Conservation (phyloP, 2,113 vertebrate genomes). For the Mugil cephalus region DNA sequence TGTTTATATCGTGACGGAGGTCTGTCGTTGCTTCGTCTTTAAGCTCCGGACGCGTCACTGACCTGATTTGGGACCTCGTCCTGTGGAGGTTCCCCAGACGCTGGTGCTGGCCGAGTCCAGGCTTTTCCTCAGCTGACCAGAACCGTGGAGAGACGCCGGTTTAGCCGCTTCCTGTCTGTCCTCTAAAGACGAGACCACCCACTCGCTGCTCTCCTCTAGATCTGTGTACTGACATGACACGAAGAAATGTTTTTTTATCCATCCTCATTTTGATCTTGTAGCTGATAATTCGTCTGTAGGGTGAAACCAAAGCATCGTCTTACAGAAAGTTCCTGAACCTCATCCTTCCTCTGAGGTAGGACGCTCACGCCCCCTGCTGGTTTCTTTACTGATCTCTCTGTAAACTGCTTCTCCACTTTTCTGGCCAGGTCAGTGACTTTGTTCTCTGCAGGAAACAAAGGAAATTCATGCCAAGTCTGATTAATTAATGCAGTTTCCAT, state of each 20-base stretch:
- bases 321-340: conserved; percentile 87
- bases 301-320: conserved; percentile 17
- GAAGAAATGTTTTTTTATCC: neutral
- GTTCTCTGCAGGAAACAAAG: conserved; percentile 73
- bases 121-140: conserved; percentile 79
- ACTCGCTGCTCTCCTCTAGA: conserved; percentile 87
- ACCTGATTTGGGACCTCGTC: conserved; percentile 85
- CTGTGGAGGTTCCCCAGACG: conserved; percentile 84
- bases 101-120: conserved; percentile 84
- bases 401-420: conserved; percentile 84
- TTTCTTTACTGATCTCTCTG: conserved; percentile 74
- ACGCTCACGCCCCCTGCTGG: conserved; percentile 84
- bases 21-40: neutral
- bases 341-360: conserved; percentile 82
- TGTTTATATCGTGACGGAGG: neutral
- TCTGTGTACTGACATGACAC: conserved; percentile 67
- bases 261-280: no score
- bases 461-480: no score
- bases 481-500: no score
- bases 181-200: conserved; percentile 89
- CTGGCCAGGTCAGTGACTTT: conserved; percentile 81
- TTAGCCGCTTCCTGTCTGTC: conserved; percentile 78
- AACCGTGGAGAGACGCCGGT: conserved; percentile 52
- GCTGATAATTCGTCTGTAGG: no score
- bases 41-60: neutral